Evolutionary conservation across 2,113 vertebrate species (phyloP).

Genomic region (Pongo abelii): DNA sequence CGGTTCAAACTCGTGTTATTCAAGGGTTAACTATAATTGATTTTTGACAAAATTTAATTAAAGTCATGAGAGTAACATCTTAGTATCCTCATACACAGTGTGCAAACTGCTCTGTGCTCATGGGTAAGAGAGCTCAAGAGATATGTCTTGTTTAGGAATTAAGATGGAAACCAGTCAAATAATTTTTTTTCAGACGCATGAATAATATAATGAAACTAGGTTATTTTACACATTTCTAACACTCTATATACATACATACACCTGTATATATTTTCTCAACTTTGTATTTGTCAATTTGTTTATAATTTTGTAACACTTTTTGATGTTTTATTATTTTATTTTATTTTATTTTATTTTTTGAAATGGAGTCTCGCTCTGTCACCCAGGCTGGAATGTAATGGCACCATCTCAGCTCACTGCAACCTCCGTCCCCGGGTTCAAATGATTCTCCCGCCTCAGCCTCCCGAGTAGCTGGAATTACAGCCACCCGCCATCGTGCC

Average conservation of each 20-base stretch:
- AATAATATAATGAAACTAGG: neutral
- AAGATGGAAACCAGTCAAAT: constrained; percentile 3
- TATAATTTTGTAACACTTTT: constrained; percentile 3
- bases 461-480: no score
- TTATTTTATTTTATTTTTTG: neutral
- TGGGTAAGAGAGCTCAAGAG: neutral
- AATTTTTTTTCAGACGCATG: neutral
- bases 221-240: neutral
- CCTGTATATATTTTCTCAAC: neutral
- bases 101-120: neutral
- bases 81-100: neutral
- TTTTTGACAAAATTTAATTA: neutral
- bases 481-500: no score
- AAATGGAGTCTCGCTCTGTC: neutral
- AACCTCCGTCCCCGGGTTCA: no score
- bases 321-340: neutral
- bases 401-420: no score
- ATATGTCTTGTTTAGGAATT: constrained; percentile 9
- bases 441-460: no score
- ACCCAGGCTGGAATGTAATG: no score
- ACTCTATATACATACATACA: neutral
- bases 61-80: neutral
- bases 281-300: neutral
- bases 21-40: neutral
- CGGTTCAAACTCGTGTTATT: neutral